phyloP scores from a whole-genome alignment of 2,797 vertebrate species.

The Sebastes kiyomatsui region DNA sequence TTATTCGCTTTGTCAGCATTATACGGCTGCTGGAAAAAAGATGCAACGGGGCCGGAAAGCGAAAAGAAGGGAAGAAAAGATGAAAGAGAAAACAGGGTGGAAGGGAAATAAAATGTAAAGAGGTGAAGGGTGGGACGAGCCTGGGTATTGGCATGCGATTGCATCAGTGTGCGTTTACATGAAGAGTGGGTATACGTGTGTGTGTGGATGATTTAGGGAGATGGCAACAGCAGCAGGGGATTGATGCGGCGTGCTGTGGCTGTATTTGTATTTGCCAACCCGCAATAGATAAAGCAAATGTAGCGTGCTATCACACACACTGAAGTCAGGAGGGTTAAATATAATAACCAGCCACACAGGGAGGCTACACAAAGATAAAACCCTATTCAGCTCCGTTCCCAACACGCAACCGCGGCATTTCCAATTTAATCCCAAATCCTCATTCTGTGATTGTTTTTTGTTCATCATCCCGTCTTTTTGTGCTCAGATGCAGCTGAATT shows the following conservation, averaged over 20 bases:
- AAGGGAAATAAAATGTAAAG: slow-evolving; percentile 25
- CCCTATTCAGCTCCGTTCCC: slow-evolving; percentile 7
- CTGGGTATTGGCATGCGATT: slow-evolving; percentile 65
- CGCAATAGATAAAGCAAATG: slow-evolving; percentile 62
- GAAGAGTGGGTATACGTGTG: not conserved
- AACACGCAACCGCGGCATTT: slow-evolving; percentile 17
- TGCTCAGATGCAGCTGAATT: slow-evolving; percentile 28
- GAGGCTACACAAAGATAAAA: slow-evolving; percentile 37
- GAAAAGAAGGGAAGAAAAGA: slow-evolving; percentile 9
- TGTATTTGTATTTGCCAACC: slow-evolving; percentile 51
- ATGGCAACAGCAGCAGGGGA: slow-evolving; percentile 53
- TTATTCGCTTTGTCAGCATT: slow-evolving; percentile 65
- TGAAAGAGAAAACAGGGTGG: slow-evolving; percentile 23
- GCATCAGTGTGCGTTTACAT: slow-evolving; percentile 59
- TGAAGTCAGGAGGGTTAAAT: slow-evolving; percentile 57
- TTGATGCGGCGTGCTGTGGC: slow-evolving; percentile 43
- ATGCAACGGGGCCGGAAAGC: not conserved
- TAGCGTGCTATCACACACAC: slow-evolving; percentile 52
- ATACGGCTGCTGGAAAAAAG: slow-evolving; percentile 17
- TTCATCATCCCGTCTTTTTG: slow-evolving; percentile 32
- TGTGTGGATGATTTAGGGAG: slow-evolving; percentile 42
- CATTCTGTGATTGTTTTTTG: slow-evolving; percentile 31
- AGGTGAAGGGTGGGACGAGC: slow-evolving; percentile 26
- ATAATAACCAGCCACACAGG: slow-evolving; percentile 42
- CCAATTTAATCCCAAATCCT: slow-evolving; percentile 50